Evolutionary conservation across 2,797 vertebrate genomes (phyloP), one percentile per base, ranked within the genome.

Genomic region (Poecilia velifera): DNA sequence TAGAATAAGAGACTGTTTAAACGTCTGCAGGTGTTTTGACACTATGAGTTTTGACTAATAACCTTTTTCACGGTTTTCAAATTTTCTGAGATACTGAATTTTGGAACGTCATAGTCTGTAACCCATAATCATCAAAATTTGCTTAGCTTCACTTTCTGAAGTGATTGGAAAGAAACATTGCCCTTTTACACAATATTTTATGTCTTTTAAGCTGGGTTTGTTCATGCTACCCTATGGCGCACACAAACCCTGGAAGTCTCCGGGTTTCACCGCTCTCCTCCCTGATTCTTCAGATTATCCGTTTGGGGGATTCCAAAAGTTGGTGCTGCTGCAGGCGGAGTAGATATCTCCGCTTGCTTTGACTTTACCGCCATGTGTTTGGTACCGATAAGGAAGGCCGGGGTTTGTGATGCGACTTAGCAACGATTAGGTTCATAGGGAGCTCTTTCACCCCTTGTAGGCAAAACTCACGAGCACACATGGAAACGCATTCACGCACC

Each of bases 321-420:
- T 55, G 34, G n/a, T 64, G 83, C 36, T 75, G 79, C 75, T 4
- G n/a, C 77, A 55, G 77, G 43, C 10, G 0, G 2, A 8, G 64
- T 64, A 72, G 80, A 83, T 85, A 76, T 88, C 72, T 72, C 25
- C 36, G 66, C 66, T 75, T 53, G 47, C 78, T 84, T 79, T 84
- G 62, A 75, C 75, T 86, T 73, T 53, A 6, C 80, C 49, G 64
- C 6, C 25, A 25, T 78, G 80, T 88, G 90, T 86, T 90, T 39
- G 8, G 41, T 39, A 3, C 86, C 78, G 90, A 93, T 86, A 90
- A 90, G 82, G 81, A 77, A 84, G 70, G 86, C 77, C 45, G 45
- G 71, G 73, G 74, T 47, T 76, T 87, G 77, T 72, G 76, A 87
- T 86, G 74, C 3, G 22, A 77, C 34, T 83, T 64, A 25, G 41